Conservation (phyloP, 2,888 invertebrate species). For the Nomada fabriciana region DNA sequence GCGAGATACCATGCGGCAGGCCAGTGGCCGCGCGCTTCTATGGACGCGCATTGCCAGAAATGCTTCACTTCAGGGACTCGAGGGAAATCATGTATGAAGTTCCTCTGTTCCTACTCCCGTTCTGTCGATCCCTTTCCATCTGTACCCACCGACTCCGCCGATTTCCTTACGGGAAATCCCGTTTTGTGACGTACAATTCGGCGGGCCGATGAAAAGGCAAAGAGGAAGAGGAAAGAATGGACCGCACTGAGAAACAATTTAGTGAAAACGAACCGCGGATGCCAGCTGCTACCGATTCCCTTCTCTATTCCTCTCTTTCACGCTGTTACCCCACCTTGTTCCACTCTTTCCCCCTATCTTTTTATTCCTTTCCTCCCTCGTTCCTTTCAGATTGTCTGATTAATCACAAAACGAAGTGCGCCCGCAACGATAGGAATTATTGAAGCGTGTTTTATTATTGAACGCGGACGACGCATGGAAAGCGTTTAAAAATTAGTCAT, state of each 20-base stretch:
- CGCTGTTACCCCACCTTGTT: not conserved
- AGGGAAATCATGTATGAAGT: constrained; percentile 84
- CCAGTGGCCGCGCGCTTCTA: constrained; percentile 70
- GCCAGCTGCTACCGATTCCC: constrained; percentile 52
- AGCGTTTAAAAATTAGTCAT: too few species aligned
- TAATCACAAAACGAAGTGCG: constrained; percentile 27
- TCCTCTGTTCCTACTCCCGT: constrained; percentile 75
- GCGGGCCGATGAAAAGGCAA: constrained; percentile 66
- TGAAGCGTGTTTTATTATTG: not conserved
- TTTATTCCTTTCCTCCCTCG: not conserved
- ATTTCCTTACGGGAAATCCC: constrained; percentile 72
- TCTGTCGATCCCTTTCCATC: constrained; percentile 70
- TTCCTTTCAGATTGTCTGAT: not conserved
- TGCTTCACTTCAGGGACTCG: constrained; percentile 82
- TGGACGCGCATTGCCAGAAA: constrained; percentile 81
- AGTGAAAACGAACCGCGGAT: constrained; percentile 70
- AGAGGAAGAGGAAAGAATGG: constrained; percentile 45
- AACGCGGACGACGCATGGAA: too few species aligned
- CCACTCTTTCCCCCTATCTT: not conserved
- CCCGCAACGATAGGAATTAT: constrained; percentile 9
- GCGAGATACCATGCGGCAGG: constrained; percentile 77
- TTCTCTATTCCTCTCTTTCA: constrained; percentile 13
- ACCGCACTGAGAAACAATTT: constrained; percentile 67
- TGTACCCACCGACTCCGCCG: constrained; percentile 50
- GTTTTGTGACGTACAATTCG: constrained; percentile 70